These are phyloP conservation scores for Melanotaenia parkinsoni DNA, from an alignment of 2,797 vertebrate species.

Conservation along the genomic window DNA sequence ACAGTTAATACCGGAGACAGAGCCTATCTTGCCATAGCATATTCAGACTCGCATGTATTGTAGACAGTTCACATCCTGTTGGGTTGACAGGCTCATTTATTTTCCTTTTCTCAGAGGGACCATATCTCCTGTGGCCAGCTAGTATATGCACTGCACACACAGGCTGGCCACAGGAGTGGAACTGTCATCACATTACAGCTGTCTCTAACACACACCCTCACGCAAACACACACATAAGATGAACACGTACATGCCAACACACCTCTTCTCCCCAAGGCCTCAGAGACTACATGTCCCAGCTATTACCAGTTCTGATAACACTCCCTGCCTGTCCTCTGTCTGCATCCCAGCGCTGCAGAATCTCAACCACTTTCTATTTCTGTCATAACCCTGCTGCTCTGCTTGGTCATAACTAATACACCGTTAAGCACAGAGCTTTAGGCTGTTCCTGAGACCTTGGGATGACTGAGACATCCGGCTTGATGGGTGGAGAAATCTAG, in stretches of 20 bases:
- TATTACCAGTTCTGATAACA: conserved; percentile 75
- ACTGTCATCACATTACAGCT: conserved; percentile 66
- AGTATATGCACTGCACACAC: conserved; percentile 32
- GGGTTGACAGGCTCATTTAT: conserved; percentile 83
- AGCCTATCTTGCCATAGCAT: conserved; percentile 48
- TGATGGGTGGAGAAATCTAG: conserved; percentile 73
- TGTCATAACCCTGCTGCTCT: conserved; percentile 40
- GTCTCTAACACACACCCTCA: conserved; percentile 38
- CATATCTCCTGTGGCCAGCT: conserved; percentile 77
- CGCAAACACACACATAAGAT: conserved; percentile 27
- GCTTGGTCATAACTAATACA: conserved; percentile 52
- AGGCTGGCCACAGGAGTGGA: conserved; percentile 39
- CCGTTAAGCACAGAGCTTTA: conserved; percentile 51
- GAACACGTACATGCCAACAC: conserved; percentile 42
- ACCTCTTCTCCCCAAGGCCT: conserved; percentile 44
- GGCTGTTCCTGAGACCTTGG: conserved; percentile 61
- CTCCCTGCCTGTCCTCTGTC: conserved; percentile 49
- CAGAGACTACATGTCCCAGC: conserved; percentile 68
- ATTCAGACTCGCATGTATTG: conserved; percentile 55
- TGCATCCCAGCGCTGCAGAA: conserved; percentile 59
- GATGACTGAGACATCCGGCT: conserved; percentile 52
- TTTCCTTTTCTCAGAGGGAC: conserved; percentile 70
- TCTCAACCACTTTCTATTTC: conserved; percentile 65
- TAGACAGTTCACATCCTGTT: conserved; percentile 76
- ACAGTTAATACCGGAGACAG: conserved; percentile 46